A percentile compares a stretch with the other conserved stretches of the same genome.
Conservation (phyloP, 2,113 vertebrate genomes). For the Ondatra zibethicus region DNA sequence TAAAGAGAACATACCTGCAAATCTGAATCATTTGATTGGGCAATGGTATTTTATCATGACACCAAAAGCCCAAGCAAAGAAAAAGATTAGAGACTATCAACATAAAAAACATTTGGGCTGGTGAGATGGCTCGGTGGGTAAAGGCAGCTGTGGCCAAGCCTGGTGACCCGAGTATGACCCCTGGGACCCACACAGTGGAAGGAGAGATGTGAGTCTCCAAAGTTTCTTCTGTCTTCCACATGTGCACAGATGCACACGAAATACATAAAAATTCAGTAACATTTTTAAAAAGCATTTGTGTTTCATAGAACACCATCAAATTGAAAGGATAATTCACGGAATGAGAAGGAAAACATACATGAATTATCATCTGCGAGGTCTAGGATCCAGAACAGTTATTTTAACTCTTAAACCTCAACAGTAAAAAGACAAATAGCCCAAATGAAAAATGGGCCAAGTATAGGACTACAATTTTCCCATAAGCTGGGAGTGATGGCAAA, state of each 20-base stretch:
- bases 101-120: neutral
- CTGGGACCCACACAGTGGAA: neutral
- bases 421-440: slow-evolving; percentile 14
- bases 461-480: neutral
- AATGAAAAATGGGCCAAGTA: slow-evolving; percentile 16
- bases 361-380: neutral
- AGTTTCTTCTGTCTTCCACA: neutral
- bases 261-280: neutral
- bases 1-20: neutral
- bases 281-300: neutral
- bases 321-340: slow-evolving; percentile 8
- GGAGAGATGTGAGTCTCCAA: neutral
- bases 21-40: neutral
- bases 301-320: slow-evolving; percentile 5
- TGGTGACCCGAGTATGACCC: neutral
- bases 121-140: neutral
- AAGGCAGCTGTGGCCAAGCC: neutral
- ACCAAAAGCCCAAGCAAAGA: slow-evolving; percentile 1
- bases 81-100: neutral
- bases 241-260: neutral
- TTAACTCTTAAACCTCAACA: slow-evolving; percentile 6
- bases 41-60: slow-evolving; percentile 21
- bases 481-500: neutral
- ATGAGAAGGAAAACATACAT: slow-evolving; percentile 9
- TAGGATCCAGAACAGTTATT: neutral